A percentile compares a stretch with the other conserved stretches of the same genome.
phyloP scores from a whole-genome alignment of 2,888 invertebrate species.

The Nycteola revayana region DNA sequence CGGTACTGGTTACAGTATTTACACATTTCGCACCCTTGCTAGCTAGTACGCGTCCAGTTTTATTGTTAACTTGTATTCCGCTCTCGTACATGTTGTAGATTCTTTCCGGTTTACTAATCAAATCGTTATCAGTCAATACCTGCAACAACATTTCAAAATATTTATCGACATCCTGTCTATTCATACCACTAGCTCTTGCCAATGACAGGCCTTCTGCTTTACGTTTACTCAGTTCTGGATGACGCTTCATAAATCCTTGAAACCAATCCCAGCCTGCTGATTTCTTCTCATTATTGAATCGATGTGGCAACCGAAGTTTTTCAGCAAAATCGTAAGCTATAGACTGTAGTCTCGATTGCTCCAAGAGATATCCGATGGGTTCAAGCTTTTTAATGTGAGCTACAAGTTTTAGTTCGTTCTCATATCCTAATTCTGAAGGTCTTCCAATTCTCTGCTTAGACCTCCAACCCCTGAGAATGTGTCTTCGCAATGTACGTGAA shows the following conservation, averaged over 20 bases:
- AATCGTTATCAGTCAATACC: constrained; percentile 27
- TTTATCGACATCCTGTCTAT: constrained; percentile 30
- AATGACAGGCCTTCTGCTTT: constrained; percentile 39
- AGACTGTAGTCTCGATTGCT: too few relatives aligned
- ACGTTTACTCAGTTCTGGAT: constrained; percentile 14
- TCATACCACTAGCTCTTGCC: constrained; percentile 31
- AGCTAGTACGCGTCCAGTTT: constrained; percentile 44
- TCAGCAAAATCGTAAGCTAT: too few relatives aligned
- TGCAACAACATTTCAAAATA: constrained; percentile 31
- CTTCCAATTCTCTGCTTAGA: constrained; percentile 3
- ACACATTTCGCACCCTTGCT: constrained; percentile 36
- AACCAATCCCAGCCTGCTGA: constrained; percentile 13
- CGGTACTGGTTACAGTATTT: constrained; percentile 10
- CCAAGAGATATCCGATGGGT: constrained; percentile 13
- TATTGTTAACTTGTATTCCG: constrained; percentile 18
- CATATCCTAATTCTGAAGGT: too few relatives aligned
- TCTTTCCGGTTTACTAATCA: constrained; percentile 30
- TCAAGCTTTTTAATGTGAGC: constrained; percentile 11
- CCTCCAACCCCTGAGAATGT: constrained; percentile 3
- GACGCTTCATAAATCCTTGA: constrained; percentile 7
- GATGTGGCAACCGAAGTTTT: too few relatives aligned
- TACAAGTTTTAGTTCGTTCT: constrained; percentile 8
- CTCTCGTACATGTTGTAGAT: constrained; percentile 46
- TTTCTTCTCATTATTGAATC: too few relatives aligned
- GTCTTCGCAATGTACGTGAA: constrained; percentile 8